phyloP scores from a whole-genome alignment of 2,113 vertebrate species.

The Saguinus imperator region DNA sequence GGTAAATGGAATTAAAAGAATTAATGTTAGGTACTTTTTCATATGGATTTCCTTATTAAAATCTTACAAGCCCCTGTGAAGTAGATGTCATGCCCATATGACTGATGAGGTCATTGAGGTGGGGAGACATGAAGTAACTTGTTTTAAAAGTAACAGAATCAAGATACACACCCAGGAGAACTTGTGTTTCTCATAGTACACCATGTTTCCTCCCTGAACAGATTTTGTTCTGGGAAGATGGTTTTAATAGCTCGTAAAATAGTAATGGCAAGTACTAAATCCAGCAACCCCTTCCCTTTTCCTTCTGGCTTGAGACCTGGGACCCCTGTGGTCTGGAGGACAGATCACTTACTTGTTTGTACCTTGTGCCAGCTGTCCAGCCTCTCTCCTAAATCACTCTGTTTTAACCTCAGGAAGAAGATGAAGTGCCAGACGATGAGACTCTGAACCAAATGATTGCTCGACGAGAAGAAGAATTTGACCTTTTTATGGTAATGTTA shows the following conservation, averaged over 20 bases:
- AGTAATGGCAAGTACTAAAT: neutral
- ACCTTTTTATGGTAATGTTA: constrained; percentile 92
- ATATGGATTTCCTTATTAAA: neutral
- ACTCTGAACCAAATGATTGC: constrained; percentile 96
- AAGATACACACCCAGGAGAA: neutral
- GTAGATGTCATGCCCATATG: neutral
- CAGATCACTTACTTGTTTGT: neutral
- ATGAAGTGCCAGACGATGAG: constrained; percentile 94
- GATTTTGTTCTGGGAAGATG: neutral
- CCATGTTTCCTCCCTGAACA: neutral
- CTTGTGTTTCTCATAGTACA: neutral
- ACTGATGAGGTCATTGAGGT: constrained; percentile 39
- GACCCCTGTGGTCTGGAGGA: neutral
- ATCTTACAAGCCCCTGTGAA: neutral
- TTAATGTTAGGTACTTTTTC: neutral
- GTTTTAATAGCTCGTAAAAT: neutral
- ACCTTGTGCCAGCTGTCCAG: rapidly evolving
- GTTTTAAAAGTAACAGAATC: constrained; percentile 33
- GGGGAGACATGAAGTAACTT: neutral
- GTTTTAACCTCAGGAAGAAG: constrained; percentile 88
- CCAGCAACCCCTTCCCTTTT: neutral
- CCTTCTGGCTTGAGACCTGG: neutral
- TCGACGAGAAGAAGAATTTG: constrained; percentile 92
- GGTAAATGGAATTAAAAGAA: neutral
- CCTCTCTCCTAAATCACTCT: constrained; percentile 10